These are phyloP conservation scores for Actias luna DNA, from an alignment of 2,888 invertebrate species.

Conservation along the genomic window DNA sequence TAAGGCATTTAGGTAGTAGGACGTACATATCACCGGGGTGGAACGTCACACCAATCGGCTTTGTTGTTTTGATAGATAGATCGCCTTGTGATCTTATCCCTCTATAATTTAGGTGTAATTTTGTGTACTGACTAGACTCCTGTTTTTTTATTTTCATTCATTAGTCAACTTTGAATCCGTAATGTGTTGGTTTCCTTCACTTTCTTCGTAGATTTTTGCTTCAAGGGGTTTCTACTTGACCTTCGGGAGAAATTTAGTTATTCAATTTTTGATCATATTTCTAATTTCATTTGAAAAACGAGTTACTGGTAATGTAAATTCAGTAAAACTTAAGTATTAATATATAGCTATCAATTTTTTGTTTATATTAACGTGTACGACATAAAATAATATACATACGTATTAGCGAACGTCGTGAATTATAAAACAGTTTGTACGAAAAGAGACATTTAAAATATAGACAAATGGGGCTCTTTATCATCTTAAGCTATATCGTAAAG, in stretches of 20 bases:
- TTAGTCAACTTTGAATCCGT: constrained; percentile 21
- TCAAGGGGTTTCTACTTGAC: not conserved
- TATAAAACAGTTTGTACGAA: not conserved
- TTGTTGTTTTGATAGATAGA: constrained; percentile 81
- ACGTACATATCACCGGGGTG: constrained; percentile 81
- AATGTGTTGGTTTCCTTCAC: not conserved
- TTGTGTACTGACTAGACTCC: constrained; percentile 39
- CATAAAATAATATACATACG: not conserved
- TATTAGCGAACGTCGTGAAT: not conserved
- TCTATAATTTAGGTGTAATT: constrained; percentile 59
- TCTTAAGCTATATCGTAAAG: not conserved
- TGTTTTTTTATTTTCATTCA: constrained; percentile 33
- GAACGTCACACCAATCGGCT: constrained; percentile 82
- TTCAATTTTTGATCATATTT: not conserved
- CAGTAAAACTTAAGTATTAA: not conserved
- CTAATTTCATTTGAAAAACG: not conserved
- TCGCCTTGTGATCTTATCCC: constrained; percentile 76
- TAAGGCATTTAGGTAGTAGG: constrained; percentile 82
- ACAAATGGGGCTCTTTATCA: not conserved
- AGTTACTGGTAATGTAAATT: not conserved
- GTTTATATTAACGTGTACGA: not conserved
- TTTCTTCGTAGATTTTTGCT: not conserved
- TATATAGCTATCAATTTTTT: not conserved
- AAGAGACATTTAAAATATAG: not conserved
- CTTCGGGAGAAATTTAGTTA: not conserved